A percentile compares a stretch with the other conserved stretches of the same genome.
phyloP scores from a whole-genome alignment of 2,888 invertebrate genomes.

The Pterobdella sp. region DNA sequence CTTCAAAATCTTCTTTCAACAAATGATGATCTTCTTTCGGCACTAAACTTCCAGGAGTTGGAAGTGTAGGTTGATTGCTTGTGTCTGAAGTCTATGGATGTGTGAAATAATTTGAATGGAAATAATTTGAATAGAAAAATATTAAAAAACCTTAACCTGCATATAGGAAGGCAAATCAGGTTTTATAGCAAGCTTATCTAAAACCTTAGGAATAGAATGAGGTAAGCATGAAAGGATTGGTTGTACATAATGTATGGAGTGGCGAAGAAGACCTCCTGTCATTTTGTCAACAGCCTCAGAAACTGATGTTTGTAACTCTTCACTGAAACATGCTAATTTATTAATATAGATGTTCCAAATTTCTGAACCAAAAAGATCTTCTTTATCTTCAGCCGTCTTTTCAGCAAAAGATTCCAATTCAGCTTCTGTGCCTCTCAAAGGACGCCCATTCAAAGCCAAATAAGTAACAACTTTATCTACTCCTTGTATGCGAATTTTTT shows the following conservation, averaged over 20 bases:
- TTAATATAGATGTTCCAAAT: constrained; percentile 39
- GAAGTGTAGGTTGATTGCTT: constrained; percentile 37
- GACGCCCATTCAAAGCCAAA: constrained; percentile 33
- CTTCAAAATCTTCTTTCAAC: constrained; percentile 39
- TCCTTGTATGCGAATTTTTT: constrained; percentile 37
- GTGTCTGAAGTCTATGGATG: constrained; percentile 18
- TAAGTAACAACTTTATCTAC: constrained; percentile 38
- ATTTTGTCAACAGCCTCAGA: constrained; percentile 40
- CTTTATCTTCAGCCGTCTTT: constrained; percentile 33
- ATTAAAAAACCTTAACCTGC: constrained; percentile 11
- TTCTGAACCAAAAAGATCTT: constrained; percentile 23
- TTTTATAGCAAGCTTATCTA: constrained; percentile 38
- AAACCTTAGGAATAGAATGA: constrained; percentile 37
- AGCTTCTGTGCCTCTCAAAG: constrained; percentile 36
- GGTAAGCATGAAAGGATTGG: constrained; percentile 39
- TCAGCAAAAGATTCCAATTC: constrained; percentile 40
- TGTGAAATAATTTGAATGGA: neutral
- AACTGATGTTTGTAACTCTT: constrained; percentile 37
- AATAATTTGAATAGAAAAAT: neutral
- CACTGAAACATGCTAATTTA: constrained; percentile 35
- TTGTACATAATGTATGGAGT: constrained; percentile 40
- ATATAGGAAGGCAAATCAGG: constrained; percentile 37
- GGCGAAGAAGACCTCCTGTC: constrained; percentile 36
- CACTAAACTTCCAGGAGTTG: constrained; percentile 38
- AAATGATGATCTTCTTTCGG: constrained; percentile 40